Conservation (phyloP, 2,113 vertebrate species). For the Pseudopipra pipra region DNA sequence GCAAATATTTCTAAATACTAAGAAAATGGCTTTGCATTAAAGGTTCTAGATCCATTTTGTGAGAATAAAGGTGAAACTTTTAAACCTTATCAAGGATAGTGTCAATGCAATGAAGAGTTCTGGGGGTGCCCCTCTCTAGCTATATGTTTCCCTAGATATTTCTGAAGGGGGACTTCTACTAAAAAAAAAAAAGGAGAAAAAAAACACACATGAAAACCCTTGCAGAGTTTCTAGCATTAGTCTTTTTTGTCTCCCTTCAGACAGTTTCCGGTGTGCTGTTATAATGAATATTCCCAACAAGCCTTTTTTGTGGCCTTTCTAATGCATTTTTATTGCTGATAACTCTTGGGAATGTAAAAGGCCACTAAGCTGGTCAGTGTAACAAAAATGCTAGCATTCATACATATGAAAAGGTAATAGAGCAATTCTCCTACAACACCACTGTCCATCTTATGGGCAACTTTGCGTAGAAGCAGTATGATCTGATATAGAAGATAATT, state of each 20-base stretch:
- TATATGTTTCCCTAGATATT: neutral
- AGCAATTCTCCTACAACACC: neutral
- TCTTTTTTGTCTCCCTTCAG: neutral
- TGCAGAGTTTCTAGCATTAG: neutral
- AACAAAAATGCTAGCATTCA: neutral
- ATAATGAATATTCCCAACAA: neutral
- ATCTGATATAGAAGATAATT: neutral
- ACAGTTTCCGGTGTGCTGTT: neutral
- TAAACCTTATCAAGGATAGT: neutral
- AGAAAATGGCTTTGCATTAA: neutral
- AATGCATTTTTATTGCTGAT: neutral
- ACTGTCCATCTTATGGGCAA: neutral
- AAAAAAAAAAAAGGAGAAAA: accelerated
- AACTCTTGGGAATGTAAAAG: neutral
- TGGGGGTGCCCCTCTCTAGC: neutral
- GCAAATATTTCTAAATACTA: neutral
- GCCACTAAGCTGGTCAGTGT: neutral
- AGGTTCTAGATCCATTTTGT: neutral
- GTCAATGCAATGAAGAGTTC: neutral
- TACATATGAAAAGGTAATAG: neutral
- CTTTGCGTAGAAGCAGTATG: neutral
- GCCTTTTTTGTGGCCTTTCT: neutral
- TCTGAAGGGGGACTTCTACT: neutral
- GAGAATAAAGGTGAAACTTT: neutral
- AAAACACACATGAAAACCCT: accelerated